Evolutionary conservation across 2,888 invertebrate species (phyloP).

Genomic region (Cataglyphis livida): DNA sequence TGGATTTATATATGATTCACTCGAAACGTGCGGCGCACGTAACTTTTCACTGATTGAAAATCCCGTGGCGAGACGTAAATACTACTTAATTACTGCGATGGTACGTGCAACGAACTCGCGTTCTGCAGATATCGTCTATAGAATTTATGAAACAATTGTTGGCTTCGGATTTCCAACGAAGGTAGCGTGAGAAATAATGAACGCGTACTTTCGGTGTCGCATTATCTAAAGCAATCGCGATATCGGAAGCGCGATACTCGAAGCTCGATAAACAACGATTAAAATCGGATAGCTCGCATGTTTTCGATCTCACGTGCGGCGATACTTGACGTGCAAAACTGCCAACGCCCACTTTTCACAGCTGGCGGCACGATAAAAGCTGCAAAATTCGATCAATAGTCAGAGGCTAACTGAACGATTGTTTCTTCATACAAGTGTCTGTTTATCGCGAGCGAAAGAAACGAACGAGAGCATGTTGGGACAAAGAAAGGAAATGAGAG

Average conservation of each 20-base stretch:
- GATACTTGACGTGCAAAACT: constrained; percentile 60
- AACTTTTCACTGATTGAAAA: constrained; percentile 57
- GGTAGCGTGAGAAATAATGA: constrained; percentile 20
- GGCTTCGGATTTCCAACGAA: constrained; percentile 39
- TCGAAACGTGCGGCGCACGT: constrained; percentile 37
- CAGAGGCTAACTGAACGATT: constrained; percentile 71
- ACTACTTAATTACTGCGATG: constrained; percentile 41
- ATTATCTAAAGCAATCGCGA: constrained; percentile 18
- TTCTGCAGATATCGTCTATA: constrained; percentile 16
- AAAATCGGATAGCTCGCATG: constrained; percentile 40
- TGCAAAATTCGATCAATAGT: constrained; percentile 72
- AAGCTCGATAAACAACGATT: constrained; percentile 45
- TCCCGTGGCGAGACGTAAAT: constrained; percentile 44
- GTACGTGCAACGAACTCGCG: constrained; percentile 43
- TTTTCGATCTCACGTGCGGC: constrained; percentile 27
- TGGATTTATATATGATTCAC: constrained; percentile 40
- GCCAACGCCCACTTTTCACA: constrained; percentile 72
- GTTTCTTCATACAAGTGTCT: constrained; percentile 63
- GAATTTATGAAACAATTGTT: constrained; percentile 55
- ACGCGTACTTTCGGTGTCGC: not conserved
- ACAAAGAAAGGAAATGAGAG: constrained; percentile 11
- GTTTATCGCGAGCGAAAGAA: constrained; percentile 6
- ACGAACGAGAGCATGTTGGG: not conserved
- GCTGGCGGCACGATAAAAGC: constrained; percentile 60
- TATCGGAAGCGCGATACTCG: not conserved